Conservation (phyloP, 2,888 invertebrate species). For the Nomada goodeniana region DNA sequence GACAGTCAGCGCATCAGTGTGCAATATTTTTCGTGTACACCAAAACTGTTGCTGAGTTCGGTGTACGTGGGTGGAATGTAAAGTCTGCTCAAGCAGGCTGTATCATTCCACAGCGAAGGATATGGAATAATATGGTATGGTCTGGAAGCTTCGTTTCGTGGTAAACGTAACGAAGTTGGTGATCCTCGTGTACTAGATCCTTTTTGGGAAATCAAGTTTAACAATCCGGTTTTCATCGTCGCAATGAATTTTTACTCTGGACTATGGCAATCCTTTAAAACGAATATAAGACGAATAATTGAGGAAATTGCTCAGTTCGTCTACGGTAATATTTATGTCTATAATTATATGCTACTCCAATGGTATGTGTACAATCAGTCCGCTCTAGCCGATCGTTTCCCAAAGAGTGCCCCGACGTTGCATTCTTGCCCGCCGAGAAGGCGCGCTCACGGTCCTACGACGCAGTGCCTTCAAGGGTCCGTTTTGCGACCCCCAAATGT, state of each 20-base stretch:
- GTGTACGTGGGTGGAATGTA: constrained; percentile 41
- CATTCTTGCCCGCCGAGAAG: no score
- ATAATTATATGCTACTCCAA: no score
- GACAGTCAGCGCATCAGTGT: neutral
- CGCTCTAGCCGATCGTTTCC: no score
- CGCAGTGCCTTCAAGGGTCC: no score
- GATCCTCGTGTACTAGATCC: neutral
- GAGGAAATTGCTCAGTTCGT: no score
- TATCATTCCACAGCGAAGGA: constrained; percentile 35
- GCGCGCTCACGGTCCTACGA: no score
- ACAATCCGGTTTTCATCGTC: constrained; percentile 4
- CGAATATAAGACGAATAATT: no score
- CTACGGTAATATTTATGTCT: no score
- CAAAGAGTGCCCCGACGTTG: no score
- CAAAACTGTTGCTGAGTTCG: constrained; percentile 15
- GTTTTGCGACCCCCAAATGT: no score
- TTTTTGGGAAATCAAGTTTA: constrained; percentile 7
- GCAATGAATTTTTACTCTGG: constrained; percentile 9
- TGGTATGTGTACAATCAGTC: no score
- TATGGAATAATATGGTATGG: constrained; percentile 29
- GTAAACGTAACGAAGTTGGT: constrained; percentile 18
- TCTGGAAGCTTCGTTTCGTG: constrained; percentile 12
- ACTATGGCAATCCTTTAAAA: neutral
- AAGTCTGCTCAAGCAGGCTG: constrained; percentile 36
- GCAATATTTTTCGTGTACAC: neutral